Percentiles rank a stretch among this genome's conserved stretches.
Evolutionary conservation across 92 coral and sea anemone species (phyloP).

Genomic region (Palythoa grandis): DNA sequence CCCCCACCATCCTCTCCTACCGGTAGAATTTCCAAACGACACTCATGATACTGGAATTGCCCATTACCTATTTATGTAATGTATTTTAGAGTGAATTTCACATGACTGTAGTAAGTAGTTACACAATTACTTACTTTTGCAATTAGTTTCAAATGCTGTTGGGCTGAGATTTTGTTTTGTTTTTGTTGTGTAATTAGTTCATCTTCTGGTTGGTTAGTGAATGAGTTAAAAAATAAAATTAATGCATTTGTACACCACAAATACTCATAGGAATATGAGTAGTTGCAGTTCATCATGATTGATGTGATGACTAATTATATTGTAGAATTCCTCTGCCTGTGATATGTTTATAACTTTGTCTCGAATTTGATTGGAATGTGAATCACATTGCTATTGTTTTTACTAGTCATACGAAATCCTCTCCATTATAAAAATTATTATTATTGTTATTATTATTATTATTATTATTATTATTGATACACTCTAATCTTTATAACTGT

Average conservation of each 20-base stretch:
- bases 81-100: slow-evolving; percentile 10
- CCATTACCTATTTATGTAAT: slow-evolving; percentile 14
- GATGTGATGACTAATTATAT: slow-evolving; percentile 1
- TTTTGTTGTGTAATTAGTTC: slow-evolving; percentile 11
- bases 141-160: neutral
- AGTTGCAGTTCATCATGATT: slow-evolving; percentile 5
- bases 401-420: slow-evolving; percentile 15
- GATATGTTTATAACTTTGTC: slow-evolving; percentile 9
- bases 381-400: slow-evolving; percentile 10
- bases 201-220: slow-evolving; percentile 8
- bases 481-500: slow-evolving; percentile 9
- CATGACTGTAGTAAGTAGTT: slow-evolving; percentile 16
- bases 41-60: too few species aligned
- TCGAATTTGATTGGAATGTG: neutral
- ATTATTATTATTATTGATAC: neutral
- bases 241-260: slow-evolving; percentile 7
- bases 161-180: neutral
- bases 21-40: neutral
- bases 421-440: neutral
- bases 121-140: slow-evolving; percentile 4
- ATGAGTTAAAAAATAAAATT: neutral
- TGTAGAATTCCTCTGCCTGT: neutral
- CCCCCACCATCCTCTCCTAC: neutral
- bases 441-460: too few species aligned
- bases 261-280: slow-evolving; percentile 5